Evolutionary conservation across 2,113 vertebrate genomes (phyloP).

Genomic region (Morphnarchus princeps): DNA sequence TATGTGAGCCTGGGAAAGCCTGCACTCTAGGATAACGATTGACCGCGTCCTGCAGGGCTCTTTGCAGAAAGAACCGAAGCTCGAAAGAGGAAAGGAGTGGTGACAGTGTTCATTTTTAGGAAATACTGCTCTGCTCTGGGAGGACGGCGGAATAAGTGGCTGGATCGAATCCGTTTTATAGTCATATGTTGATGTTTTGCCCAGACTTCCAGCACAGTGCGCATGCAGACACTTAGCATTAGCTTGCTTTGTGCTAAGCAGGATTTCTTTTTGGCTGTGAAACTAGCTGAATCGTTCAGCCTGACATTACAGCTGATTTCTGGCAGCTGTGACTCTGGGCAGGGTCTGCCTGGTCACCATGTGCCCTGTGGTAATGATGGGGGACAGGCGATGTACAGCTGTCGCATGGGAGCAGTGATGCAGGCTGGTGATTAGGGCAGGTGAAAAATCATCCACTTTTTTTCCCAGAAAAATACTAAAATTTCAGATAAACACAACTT

Average conservation of each 20-base stretch:
- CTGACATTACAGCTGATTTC: not conserved
- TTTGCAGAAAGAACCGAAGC: not conserved
- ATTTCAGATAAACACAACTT: not conserved
- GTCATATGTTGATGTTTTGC: rapidly evolving
- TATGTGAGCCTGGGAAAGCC: not conserved
- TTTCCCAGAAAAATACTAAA: rapidly evolving
- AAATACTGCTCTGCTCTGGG: not conserved
- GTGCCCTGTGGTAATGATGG: not conserved
- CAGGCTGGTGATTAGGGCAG: rapidly evolving
- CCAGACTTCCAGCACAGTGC: not conserved
- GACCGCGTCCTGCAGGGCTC: not conserved
- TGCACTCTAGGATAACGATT: rapidly evolving
- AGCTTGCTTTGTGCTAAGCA: not conserved
- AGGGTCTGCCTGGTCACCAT: rapidly evolving
- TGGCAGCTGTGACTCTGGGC: not conserved
- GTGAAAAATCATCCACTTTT: rapidly evolving
- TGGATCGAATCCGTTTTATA: rapidly evolving
- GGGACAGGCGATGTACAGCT: rapidly evolving
- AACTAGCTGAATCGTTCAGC: rapidly evolving
- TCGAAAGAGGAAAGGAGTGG: not conserved
- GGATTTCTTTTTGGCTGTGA: not conserved
- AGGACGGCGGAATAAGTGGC: not conserved
- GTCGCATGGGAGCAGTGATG: rapidly evolving
- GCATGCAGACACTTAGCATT: rapidly evolving
- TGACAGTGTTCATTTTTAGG: rapidly evolving